Percentiles rank a stretch among this genome's conserved stretches.
Conservation (phyloP, 2,797 vertebrate species). For the Mustela erminea region DNA sequence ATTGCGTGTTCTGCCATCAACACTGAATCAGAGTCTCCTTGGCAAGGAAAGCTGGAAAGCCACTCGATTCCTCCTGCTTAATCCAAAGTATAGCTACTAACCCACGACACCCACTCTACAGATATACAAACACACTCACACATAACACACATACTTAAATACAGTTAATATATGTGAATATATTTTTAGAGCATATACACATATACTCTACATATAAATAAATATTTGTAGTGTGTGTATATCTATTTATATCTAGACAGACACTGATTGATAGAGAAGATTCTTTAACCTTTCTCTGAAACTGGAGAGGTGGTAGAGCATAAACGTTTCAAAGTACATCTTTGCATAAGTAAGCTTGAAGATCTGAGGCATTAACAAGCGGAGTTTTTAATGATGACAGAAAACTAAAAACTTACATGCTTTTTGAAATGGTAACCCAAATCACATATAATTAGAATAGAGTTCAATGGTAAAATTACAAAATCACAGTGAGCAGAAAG, state of each 20-base stretch:
- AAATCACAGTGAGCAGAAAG: neutral
- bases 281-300: neutral
- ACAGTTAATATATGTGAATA: neutral
- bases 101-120: neutral
- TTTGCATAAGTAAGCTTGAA: neutral
- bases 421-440: constrained; percentile 43
- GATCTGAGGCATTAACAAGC: neutral
- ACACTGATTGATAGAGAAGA: neutral
- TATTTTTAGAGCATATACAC: neutral
- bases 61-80: neutral
- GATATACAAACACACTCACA: neutral
- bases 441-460: neutral
- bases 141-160: neutral
- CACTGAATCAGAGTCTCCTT: neutral
- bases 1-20: neutral
- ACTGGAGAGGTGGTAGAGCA: neutral
- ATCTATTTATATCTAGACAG: neutral
- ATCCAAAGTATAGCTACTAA: neutral
- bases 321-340: neutral
- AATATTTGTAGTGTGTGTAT: neutral
- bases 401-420: neutral
- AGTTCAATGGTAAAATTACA: neutral
- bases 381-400: neutral
- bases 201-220: neutral
- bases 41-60: neutral